Conservation (phyloP, 2,888 invertebrate species). For the Erpobdella octoculata region DNA sequence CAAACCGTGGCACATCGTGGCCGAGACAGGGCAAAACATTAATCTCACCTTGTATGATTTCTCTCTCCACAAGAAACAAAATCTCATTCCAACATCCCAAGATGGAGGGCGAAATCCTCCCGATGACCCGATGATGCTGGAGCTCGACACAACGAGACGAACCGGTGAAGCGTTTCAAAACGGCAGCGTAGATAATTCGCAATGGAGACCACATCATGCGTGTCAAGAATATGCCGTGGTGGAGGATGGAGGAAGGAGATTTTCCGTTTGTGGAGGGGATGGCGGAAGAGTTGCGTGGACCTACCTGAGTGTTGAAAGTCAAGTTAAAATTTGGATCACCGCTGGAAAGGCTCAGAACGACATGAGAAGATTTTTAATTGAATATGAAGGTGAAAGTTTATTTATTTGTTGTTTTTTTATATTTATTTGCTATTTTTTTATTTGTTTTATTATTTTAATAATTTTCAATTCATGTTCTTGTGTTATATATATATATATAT, state of each 20-base stretch:
- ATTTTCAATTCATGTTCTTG: too few species aligned
- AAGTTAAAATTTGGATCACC: conserved; percentile 25
- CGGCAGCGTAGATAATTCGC: neutral
- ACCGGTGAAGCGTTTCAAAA: neutral
- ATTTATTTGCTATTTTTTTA: too few species aligned
- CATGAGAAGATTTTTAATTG: conserved; percentile 21
- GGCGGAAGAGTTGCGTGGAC: conserved; percentile 11
- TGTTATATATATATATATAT: too few species aligned
- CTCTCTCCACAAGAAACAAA: neutral
- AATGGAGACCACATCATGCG: neutral
- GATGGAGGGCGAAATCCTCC: neutral
- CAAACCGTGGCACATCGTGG: conserved; percentile 23
- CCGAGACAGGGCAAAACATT: conserved; percentile 22
- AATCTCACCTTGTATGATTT: conserved; percentile 31
- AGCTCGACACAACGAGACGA: neutral
- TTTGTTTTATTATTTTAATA: too few species aligned
- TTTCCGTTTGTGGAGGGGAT: conserved; percentile 18
- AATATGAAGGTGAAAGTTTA: conserved; percentile 13
- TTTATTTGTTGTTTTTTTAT: too few species aligned
- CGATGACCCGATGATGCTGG: neutral
- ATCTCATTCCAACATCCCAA: neutral
- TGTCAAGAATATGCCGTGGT: conserved; percentile 27
- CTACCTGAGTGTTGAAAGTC: conserved; percentile 1
- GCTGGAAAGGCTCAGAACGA: conserved; percentile 26
- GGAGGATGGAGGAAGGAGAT: conserved; percentile 25